Evolutionary conservation across 2,888 invertebrate genomes (phyloP).

Genomic region (Clepsis dumicolana): DNA sequence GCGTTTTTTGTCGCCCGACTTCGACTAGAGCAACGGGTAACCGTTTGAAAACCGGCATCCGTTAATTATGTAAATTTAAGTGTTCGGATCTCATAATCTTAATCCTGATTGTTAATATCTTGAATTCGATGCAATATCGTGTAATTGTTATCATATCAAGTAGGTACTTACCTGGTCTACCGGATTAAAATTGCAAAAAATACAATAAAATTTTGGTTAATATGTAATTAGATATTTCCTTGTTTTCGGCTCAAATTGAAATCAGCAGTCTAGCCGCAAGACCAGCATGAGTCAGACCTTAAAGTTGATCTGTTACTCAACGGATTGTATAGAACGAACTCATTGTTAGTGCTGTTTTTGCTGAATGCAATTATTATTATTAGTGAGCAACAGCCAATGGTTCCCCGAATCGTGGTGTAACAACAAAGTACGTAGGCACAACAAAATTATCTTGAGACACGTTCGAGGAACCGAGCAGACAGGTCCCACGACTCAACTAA

Average conservation of each 20-base stretch:
- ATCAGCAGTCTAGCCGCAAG: constrained; percentile 27
- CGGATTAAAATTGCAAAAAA: neutral
- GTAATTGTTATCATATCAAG: too few species aligned
- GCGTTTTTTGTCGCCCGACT: constrained; percentile 56
- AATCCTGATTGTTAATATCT: constrained; percentile 48
- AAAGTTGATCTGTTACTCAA: constrained; percentile 69
- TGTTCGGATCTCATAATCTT: constrained; percentile 49
- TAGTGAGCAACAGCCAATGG: constrained; percentile 58
- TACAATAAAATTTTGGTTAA: neutral
- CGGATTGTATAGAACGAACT: constrained; percentile 72
- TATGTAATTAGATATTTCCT: constrained; percentile 6
- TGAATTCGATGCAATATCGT: constrained; percentile 36
- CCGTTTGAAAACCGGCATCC: constrained; percentile 55
- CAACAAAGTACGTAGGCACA: constrained; percentile 48
- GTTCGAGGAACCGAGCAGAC: constrained; percentile 47
- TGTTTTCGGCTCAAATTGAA: constrained; percentile 18
- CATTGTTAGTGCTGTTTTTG: constrained; percentile 76
- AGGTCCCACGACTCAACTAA: constrained; percentile 9
- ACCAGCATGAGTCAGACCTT: constrained; percentile 64
- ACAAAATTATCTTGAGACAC: constrained; percentile 49
- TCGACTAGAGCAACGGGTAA: constrained; percentile 60
- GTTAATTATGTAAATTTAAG: constrained; percentile 58
- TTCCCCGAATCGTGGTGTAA: constrained; percentile 57
- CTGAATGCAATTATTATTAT: constrained; percentile 63
- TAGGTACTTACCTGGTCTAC: too few species aligned